Evolutionary conservation across 2,888 invertebrate species (phyloP).

Genomic region (Camponotus fellah): DNA sequence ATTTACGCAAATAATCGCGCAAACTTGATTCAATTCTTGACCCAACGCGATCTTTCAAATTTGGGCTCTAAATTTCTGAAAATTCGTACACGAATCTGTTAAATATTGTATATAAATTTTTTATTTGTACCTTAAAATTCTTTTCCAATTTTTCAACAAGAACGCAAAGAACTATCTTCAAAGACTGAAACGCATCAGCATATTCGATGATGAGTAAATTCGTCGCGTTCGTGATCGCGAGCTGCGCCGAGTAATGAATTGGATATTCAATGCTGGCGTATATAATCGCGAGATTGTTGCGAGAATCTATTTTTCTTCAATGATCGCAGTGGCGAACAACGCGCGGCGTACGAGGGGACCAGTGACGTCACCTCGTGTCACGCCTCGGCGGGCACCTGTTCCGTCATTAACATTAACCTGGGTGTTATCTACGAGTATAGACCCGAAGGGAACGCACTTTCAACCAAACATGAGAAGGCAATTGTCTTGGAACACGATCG

Average conservation of each 20-base stretch:
- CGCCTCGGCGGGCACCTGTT: slow-evolving; percentile 83
- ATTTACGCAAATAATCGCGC: slow-evolving; percentile 37
- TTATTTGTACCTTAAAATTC: not conserved
- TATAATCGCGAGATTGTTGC: slow-evolving; percentile 1
- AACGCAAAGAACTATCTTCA: not conserved
- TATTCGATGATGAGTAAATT: not conserved
- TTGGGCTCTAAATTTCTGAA: not conserved
- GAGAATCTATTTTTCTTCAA: slow-evolving; percentile 28
- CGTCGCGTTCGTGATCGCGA: not conserved
- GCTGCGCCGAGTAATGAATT: slow-evolving; percentile 7
- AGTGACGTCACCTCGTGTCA: slow-evolving; percentile 84
- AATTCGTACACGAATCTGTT: not conserved
- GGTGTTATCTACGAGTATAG: slow-evolving; percentile 73
- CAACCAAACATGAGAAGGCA: slow-evolving; percentile 73
- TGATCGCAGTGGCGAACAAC: slow-evolving; percentile 45
- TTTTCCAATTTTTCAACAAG: not conserved
- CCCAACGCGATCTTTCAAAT: not conserved
- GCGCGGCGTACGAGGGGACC: slow-evolving; percentile 72
- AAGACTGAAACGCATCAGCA: not conserved
- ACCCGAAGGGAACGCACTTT: slow-evolving; percentile 66
- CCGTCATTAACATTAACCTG: slow-evolving; percentile 82
- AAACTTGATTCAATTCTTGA: slow-evolving; percentile 45
- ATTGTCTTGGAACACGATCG: slow-evolving; percentile 71
- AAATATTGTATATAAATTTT: too few relatives aligned
- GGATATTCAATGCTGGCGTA: not conserved